Evolutionary conservation across 2,113 vertebrate species (phyloP).

Genomic region (Haemorhous mexicanus): DNA sequence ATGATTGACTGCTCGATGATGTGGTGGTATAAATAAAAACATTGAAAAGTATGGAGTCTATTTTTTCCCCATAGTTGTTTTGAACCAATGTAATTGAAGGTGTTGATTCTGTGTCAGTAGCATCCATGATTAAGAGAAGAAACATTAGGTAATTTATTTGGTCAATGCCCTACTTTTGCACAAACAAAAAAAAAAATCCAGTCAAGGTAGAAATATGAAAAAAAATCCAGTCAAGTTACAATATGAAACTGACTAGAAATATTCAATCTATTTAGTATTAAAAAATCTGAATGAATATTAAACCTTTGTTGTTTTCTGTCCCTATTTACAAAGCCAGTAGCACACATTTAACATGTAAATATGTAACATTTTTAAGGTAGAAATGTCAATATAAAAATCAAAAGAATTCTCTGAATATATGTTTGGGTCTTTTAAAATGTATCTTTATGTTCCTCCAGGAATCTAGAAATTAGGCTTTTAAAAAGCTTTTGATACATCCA

Average conservation of each 20-base stretch:
- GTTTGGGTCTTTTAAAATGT: neutral
- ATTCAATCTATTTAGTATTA: neutral
- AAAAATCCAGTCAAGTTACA: neutral
- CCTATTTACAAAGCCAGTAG: neutral
- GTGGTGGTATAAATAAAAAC: neutral
- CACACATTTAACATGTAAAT: neutral
- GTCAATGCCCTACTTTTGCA: neutral
- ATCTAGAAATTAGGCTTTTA: neutral
- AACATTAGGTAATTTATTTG: neutral
- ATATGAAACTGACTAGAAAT: neutral
- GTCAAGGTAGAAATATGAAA: neutral
- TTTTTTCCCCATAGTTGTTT: neutral
- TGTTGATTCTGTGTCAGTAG: neutral
- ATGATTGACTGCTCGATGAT: conserved; percentile 46
- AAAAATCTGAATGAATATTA: neutral
- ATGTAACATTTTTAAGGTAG: neutral
- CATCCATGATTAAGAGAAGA: neutral
- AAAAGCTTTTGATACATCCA: neutral
- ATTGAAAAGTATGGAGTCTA: neutral
- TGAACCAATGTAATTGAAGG: neutral
- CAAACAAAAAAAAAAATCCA: neutral
- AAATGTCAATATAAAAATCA: neutral
- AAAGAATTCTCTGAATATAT: neutral
- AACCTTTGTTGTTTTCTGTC: neutral
- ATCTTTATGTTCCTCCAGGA: neutral